Evolutionary conservation across 2,797 vertebrate genomes (phyloP).

Genomic region (Cirrhinus molitorella): DNA sequence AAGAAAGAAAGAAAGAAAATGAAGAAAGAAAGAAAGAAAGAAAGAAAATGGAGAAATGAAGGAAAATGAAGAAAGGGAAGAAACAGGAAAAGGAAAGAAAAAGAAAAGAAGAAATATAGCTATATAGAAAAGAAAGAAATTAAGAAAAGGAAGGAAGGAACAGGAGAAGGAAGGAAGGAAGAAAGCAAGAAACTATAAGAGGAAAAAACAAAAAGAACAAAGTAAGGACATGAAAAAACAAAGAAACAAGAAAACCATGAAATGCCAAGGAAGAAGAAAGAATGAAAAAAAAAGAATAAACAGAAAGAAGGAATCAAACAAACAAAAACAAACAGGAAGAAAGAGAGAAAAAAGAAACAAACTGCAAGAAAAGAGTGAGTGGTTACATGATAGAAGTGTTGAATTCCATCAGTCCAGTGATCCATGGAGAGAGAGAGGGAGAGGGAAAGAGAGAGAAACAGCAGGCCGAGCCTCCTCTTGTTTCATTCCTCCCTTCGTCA

Average conservation of each 20-base stretch:
- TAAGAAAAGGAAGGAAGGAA: background rate
- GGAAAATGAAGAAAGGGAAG: background rate
- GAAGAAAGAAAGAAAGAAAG: too few relatives aligned
- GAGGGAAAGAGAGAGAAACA: slow-evolving; percentile 26
- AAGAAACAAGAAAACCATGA: background rate
- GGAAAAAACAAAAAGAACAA: background rate
- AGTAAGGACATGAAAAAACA: background rate
- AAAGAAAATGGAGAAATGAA: too few relatives aligned
- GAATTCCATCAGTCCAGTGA: slow-evolving; percentile 49
- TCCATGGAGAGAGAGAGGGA: slow-evolving; percentile 37
- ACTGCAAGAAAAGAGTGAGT: background rate
- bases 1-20: too few relatives aligned
- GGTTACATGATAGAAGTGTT: slow-evolving; percentile 47
- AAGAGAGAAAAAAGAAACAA: background rate
- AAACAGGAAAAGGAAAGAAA: background rate
- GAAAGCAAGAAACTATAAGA: too few relatives aligned
- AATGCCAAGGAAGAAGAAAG: background rate
- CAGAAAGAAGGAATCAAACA: background rate
- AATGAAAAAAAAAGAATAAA: slow-evolving; percentile 1
- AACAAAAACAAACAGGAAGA: background rate
- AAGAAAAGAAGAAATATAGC: too few relatives aligned
- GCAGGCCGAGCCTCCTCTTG: slow-evolving; percentile 44
- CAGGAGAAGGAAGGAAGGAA: background rate
- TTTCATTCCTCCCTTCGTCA: slow-evolving; percentile 39
- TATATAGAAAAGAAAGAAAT: too few relatives aligned